Evolutionary conservation across 2,113 vertebrate species (phyloP).

Genomic region (Dolichotis patagonum): DNA sequence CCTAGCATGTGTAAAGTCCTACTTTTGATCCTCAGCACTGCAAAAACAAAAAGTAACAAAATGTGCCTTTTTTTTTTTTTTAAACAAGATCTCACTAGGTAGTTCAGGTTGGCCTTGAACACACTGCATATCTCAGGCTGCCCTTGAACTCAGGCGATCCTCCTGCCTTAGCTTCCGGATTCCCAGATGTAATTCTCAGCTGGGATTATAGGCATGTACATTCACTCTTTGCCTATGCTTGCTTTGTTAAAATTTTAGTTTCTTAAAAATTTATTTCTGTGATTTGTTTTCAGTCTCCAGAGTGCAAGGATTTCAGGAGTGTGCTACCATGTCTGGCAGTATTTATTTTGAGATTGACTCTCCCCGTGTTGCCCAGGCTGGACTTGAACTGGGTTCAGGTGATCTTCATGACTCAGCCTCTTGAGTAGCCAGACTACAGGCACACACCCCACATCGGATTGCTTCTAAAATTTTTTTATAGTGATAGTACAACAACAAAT

Average conservation of each 20-base stretch:
- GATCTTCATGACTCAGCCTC: not conserved
- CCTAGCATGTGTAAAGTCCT: not conserved
- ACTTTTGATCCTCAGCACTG: not conserved
- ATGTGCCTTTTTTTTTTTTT: not conserved
- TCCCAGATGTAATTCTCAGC: not conserved
- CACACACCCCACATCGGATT: not conserved
- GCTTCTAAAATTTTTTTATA: not conserved
- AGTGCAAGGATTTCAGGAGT: not conserved
- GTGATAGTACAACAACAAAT: not conserved
- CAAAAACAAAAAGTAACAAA: not conserved
- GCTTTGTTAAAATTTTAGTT: not conserved
- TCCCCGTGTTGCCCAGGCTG: not conserved
- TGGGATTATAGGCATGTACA: not conserved
- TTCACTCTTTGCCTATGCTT: not conserved
- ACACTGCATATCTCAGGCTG: not conserved
- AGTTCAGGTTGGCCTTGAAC: not conserved
- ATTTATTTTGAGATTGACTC: not conserved
- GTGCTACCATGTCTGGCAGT: not conserved
- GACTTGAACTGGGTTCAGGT: not conserved
- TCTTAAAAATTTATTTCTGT: not conserved
- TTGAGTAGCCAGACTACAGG: not conserved
- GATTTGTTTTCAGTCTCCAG: not conserved
- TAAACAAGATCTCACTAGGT: not conserved
- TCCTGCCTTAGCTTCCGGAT: not conserved
- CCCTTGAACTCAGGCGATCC: not conserved